phyloP scores from a whole-genome alignment of 2,888 invertebrate species.

The Orchesella flavescens region DNA sequence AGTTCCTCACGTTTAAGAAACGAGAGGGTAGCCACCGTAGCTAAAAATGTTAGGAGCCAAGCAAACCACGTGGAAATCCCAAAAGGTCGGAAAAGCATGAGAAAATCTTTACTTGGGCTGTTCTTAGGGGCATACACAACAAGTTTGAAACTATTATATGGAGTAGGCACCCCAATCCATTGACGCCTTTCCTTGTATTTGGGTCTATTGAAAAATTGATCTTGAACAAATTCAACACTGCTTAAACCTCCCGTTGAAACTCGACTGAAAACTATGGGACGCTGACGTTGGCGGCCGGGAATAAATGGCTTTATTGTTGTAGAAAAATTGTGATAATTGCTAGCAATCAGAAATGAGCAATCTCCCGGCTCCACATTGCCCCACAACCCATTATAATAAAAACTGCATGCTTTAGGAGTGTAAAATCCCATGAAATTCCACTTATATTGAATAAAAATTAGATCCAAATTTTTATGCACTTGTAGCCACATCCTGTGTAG shows the following conservation, averaged over 20 bases:
- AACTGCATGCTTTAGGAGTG: constrained; percentile 15
- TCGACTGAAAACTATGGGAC: background rate
- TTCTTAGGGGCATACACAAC: constrained; percentile 11
- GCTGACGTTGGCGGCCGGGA: background rate
- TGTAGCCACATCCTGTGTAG: constrained; percentile 14
- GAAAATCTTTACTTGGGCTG: constrained; percentile 32
- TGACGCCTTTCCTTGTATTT: background rate
- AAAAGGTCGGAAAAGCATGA: constrained; percentile 43
- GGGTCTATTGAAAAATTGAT: constrained; percentile 11
- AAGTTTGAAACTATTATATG: constrained; percentile 16
- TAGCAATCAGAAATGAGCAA: constrained; percentile 24
- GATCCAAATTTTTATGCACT: constrained; percentile 19
- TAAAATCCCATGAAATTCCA: background rate
- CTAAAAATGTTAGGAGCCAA: constrained; percentile 9
- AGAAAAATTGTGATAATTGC: constrained; percentile 35
- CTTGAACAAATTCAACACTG: background rate
- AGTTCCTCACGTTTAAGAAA: background rate
- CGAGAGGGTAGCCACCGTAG: background rate
- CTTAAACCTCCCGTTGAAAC: background rate
- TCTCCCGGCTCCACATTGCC: constrained; percentile 11
- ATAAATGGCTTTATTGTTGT: no score
- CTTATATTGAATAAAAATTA: constrained; percentile 10
- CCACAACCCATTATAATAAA: constrained; percentile 30
- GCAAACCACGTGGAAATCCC: constrained; percentile 20
- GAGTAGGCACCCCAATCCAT: constrained; percentile 25